These are phyloP conservation scores for Geotrupes spiniger DNA, from an alignment of 2,888 invertebrate species.

Conservation along the genomic window DNA sequence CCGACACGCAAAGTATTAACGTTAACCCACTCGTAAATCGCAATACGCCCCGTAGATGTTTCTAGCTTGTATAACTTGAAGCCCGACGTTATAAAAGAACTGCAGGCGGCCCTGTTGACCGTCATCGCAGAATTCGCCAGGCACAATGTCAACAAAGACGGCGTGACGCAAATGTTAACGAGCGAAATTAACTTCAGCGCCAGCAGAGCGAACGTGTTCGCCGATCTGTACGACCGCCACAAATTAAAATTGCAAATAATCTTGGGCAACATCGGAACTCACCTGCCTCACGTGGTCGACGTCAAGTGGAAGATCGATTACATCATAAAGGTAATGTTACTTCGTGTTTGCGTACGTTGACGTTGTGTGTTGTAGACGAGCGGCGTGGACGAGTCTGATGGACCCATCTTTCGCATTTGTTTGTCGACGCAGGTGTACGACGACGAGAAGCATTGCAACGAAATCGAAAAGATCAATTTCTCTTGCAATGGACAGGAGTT, in stretches of 20 bases:
- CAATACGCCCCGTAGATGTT: slow-evolving; percentile 34
- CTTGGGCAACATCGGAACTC: slow-evolving; percentile 43
- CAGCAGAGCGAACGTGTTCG: slow-evolving; percentile 32
- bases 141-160: slow-evolving; percentile 34
- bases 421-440: slow-evolving; percentile 41
- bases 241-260: slow-evolving; percentile 36
- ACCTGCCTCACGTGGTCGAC: slow-evolving; percentile 57
- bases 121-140: slow-evolving; percentile 40
- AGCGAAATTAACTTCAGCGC: slow-evolving; percentile 37
- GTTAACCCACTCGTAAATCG: not conserved
- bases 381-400: slow-evolving; percentile 39
- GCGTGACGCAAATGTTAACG: slow-evolving; percentile 33
- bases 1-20: slow-evolving; percentile 36
- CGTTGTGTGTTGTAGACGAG: slow-evolving; percentile 43
- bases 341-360: no score
- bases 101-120: slow-evolving; percentile 41
- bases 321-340: slow-evolving; percentile 41
- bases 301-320: slow-evolving; percentile 62
- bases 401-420: slow-evolving; percentile 45
- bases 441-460: slow-evolving; percentile 46
- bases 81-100: slow-evolving; percentile 43
- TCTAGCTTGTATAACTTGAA: slow-evolving; percentile 39
- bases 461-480: slow-evolving; percentile 55
- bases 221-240: slow-evolving; percentile 38
- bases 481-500: slow-evolving; percentile 62